These are phyloP conservation scores for Corynorhinus townsendii DNA, from an alignment of 2,113 vertebrate species.

Conservation along the genomic window DNA sequence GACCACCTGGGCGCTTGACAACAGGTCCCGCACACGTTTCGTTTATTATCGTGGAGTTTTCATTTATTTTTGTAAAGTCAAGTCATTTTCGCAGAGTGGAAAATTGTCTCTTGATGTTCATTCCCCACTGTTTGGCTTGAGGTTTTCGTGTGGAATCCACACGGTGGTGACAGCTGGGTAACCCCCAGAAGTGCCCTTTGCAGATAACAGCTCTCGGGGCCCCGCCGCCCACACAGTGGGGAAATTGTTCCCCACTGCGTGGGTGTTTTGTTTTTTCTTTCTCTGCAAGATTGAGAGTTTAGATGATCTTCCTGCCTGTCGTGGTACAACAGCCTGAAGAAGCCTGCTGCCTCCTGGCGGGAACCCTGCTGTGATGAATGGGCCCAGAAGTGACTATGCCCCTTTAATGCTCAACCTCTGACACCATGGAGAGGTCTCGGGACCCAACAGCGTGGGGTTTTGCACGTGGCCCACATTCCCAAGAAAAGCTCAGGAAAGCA, in stretches of 20 bases:
- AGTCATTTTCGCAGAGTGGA: constrained; percentile 57
- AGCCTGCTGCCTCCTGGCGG: not conserved
- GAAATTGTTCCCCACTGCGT: constrained; percentile 82
- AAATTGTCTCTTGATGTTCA: constrained; percentile 53
- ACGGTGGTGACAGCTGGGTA: constrained; percentile 77
- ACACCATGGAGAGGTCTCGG: fast-evolving
- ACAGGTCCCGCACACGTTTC: not conserved
- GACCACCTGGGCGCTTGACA: not conserved
- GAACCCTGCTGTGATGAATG: not conserved
- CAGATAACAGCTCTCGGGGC: constrained; percentile 81
- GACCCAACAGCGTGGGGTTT: not conserved
- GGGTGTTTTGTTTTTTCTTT: constrained; percentile 77
- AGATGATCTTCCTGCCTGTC: constrained; percentile 37
- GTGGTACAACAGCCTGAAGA: not conserved
- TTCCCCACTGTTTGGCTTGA: constrained; percentile 42
- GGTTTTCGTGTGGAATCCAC: constrained; percentile 70
- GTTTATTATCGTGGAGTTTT: not conserved
- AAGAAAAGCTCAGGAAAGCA: not conserved
- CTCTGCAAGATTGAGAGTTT: constrained; percentile 67
- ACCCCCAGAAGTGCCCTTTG: constrained; percentile 84
- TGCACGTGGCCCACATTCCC: not conserved
- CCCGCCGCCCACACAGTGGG: constrained; percentile 79
- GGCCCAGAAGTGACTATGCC: not conserved
- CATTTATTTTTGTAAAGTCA: constrained; percentile 65
- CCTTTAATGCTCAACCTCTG: not conserved